These are phyloP conservation scores for Misgurnus mizolepis DNA, from an alignment of 2,113 vertebrate species.

Conservation along the genomic window DNA sequence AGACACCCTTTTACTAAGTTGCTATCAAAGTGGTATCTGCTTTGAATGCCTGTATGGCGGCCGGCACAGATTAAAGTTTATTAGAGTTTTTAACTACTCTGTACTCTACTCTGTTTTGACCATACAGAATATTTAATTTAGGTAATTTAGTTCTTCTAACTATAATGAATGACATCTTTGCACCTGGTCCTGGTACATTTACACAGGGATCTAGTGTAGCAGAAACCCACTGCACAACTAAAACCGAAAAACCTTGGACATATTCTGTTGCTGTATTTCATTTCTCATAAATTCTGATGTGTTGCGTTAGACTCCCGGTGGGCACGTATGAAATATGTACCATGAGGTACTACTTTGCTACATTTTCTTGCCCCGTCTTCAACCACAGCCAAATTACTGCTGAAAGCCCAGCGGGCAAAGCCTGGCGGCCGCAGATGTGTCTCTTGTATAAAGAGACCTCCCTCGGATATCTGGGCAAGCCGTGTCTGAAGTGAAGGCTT, in stretches of 20 bases:
- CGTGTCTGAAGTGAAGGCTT: slow-evolving; percentile 49
- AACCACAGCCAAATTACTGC: slow-evolving; percentile 32
- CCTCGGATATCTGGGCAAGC: slow-evolving; percentile 39
- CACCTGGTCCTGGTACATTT: neutral
- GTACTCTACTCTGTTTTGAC: no score
- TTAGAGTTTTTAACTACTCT: neutral
- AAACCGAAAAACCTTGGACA: neutral
- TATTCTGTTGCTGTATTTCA: slow-evolving; percentile 17
- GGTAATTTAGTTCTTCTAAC: no score
- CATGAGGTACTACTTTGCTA: slow-evolving; percentile 34
- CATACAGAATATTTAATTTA: no score
- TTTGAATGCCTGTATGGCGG: neutral
- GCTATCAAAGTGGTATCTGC: slow-evolving; percentile 2
- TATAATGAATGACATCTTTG: neutral
- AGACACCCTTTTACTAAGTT: slow-evolving; percentile 34
- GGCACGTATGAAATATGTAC: slow-evolving; percentile 35
- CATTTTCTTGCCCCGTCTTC: slow-evolving; percentile 37
- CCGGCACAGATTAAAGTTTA: neutral
- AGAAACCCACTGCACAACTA: neutral
- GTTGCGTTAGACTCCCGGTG: slow-evolving; percentile 33
- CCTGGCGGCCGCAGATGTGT: slow-evolving; percentile 28
- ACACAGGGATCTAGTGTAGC: neutral
- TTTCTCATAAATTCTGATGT: slow-evolving; percentile 37
- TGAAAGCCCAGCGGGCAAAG: slow-evolving; percentile 34
- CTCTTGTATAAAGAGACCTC: slow-evolving; percentile 47